phyloP scores from a whole-genome alignment of 2,797 vertebrate species.

The Sebastolobus altivelis region DNA sequence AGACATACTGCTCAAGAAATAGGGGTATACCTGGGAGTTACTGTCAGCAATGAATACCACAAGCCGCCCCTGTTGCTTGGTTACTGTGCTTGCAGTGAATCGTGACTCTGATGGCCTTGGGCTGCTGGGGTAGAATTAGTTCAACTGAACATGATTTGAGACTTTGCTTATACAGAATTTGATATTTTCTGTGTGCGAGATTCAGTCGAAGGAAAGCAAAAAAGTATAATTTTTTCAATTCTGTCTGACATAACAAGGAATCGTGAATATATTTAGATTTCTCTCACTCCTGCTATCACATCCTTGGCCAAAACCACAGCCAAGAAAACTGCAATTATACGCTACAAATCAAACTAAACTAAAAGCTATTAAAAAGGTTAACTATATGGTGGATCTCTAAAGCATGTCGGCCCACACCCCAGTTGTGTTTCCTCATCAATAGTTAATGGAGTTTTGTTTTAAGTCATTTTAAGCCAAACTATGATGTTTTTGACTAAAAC shows the following conservation, averaged over 20 bases:
- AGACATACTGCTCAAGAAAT: conserved; percentile 36
- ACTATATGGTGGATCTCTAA: neutral
- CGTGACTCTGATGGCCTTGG: conserved; percentile 59
- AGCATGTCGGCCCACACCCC: neutral
- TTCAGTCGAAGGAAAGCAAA: conserved; percentile 7
- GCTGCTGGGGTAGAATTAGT: conserved; percentile 50
- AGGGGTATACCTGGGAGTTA: conserved; percentile 57
- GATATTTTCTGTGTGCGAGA: conserved; percentile 20
- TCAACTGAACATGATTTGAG: conserved; percentile 42
- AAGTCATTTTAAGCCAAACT: no score
- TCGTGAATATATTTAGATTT: conserved; percentile 13
- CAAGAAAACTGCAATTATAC: conserved; percentile 12
- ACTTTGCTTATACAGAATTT: conserved; percentile 36
- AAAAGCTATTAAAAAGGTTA: neutral
- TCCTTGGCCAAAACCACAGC: neutral
- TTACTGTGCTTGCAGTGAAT: conserved; percentile 71
- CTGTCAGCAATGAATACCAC: conserved; percentile 50
- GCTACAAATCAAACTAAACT: neutral
- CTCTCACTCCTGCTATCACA: neutral
- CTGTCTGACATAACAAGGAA: neutral
- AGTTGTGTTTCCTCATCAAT: neutral
- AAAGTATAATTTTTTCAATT: neutral
- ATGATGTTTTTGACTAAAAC: no score
- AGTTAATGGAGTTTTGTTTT: neutral
- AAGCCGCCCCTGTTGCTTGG: conserved; percentile 70